Conservation (phyloP, 2,888 invertebrate species). For the Aleiodes testaceus region DNA sequence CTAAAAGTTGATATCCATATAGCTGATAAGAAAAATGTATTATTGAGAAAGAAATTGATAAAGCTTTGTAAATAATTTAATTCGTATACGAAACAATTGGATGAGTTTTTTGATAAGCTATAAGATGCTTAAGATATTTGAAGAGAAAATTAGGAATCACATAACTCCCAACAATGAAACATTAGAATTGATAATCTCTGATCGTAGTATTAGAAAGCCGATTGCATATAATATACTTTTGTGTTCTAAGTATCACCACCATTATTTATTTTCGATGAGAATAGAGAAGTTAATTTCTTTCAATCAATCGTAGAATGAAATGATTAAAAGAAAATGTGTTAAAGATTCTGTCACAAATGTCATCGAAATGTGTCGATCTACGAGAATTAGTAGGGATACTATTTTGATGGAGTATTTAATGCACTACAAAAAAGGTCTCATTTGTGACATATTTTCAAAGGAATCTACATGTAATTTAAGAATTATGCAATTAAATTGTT, state of each 20-base stretch:
- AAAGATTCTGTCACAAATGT: too few relatives aligned
- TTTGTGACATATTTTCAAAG: too few relatives aligned
- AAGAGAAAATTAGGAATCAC: background rate
- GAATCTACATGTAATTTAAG: too few relatives aligned
- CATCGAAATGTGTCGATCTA: too few relatives aligned
- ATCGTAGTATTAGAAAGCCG: background rate
- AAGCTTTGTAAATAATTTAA: conserved; percentile 37
- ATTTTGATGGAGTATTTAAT: too few relatives aligned
- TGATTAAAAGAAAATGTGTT: too few relatives aligned
- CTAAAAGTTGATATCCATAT: conserved; percentile 24
- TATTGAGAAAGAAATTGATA: background rate
- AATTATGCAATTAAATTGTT: too few relatives aligned
- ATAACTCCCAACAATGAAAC: background rate
- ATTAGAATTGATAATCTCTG: conserved; percentile 1
- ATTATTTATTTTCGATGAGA: conserved; percentile 12
- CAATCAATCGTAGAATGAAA: background rate
- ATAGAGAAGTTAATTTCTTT: conserved; percentile 7
- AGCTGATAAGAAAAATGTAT: background rate
- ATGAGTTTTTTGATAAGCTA: background rate
- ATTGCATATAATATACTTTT: background rate
- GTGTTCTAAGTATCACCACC: background rate
- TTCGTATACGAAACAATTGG: conserved; percentile 4
- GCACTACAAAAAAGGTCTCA: too few relatives aligned
- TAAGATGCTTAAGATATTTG: conserved; percentile 10
- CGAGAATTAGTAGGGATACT: too few relatives aligned